Evolutionary conservation across 2,888 invertebrate species (phyloP).

Genomic region (Arenicola marina): DNA sequence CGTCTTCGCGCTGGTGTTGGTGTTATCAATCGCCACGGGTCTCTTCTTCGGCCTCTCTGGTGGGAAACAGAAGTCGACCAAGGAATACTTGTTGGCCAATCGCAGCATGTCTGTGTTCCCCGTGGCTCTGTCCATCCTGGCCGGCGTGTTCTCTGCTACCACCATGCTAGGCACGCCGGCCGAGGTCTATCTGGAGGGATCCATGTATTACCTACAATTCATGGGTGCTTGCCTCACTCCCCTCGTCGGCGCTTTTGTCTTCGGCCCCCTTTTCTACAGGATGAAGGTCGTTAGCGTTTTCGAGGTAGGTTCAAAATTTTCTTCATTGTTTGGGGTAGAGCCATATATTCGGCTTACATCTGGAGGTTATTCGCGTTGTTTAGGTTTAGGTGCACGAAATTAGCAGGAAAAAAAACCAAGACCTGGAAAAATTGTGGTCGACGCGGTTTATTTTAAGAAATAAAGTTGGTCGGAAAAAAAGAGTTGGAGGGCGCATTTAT

Average conservation of each 20-base stretch:
- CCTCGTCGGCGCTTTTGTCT: no score
- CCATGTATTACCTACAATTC: conserved; percentile 44
- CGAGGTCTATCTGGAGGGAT: conserved; percentile 34
- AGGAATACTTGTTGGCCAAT: conserved; percentile 42
- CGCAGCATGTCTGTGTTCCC: conserved; percentile 41
- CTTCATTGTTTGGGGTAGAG: no score
- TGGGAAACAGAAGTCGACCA: conserved; percentile 13
- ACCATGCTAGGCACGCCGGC: conserved; percentile 40
- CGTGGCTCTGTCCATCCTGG: conserved; percentile 41
- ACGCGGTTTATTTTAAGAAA: no score
- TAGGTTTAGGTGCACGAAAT: no score
- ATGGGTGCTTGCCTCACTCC: conserved; percentile 41
- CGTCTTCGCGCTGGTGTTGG: conserved; percentile 18
- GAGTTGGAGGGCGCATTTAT: no score
- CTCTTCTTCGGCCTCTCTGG: conserved; percentile 20
- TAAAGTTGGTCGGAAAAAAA: no score
- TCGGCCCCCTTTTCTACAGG: conserved; percentile 45
- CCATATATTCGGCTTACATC: no score
- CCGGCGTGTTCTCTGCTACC: conserved; percentile 48
- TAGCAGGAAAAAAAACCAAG: no score
- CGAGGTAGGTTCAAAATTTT: no score
- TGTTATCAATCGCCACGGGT: conserved; percentile 18
- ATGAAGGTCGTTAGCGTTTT: conserved; percentile 46
- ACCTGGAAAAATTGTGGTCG: no score
- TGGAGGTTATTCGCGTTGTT: no score